Base-by-base conservation (phyloP, 2,797 vertebrate species). In the Dryobates pubescens region DNA sequence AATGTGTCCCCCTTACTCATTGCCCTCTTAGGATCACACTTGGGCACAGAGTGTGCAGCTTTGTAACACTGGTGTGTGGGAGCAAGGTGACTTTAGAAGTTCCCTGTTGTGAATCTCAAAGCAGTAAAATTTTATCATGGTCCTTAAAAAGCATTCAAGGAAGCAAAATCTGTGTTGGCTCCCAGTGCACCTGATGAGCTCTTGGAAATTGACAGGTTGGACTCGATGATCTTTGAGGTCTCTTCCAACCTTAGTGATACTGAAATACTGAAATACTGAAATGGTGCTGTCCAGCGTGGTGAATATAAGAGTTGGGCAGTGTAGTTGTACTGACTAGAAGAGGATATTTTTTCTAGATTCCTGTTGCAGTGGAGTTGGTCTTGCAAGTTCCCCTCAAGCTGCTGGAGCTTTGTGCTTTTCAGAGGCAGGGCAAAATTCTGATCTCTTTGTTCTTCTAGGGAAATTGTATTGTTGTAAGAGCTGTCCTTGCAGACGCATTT, bases 391-490 rank as follows among this genome's bases (percentile, higher is more conserved):
- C 26, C 58, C 78, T 91, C 86, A 80, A 57, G 58, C 64, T 94
- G 67, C 88, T 65, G 45, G 71, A 78, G 62, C 23, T 96, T 82
- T 20, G 54, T 90, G 54, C 32, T 90, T 93, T 92, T 77, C 38
- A n/a, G 69, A 90, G 49, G 58, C 69, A 69, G 29, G 9, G 23
- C 0, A 2, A 92, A 65, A 29, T 74, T 80, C 86, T 84, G 63
- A 90, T 68, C 54, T 77, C 69, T 82, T 86, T 95, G 90, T 94
- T 92, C 93, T 94, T 74, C 26, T 63, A 68, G 86, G 93, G 93
- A 96, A 96, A 86, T 62, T 29, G 24, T 86, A 77, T 90, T 96
- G 94, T 96, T 95, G 81, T n/a, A 41, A 80, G 75, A 83, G 41
- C 75, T 75, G 78, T 96, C 93, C 92, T 93, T 85, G 69, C 83